Base-by-base conservation (phyloP, 2,888 invertebrate species). In the Thyatira batis region DNA sequence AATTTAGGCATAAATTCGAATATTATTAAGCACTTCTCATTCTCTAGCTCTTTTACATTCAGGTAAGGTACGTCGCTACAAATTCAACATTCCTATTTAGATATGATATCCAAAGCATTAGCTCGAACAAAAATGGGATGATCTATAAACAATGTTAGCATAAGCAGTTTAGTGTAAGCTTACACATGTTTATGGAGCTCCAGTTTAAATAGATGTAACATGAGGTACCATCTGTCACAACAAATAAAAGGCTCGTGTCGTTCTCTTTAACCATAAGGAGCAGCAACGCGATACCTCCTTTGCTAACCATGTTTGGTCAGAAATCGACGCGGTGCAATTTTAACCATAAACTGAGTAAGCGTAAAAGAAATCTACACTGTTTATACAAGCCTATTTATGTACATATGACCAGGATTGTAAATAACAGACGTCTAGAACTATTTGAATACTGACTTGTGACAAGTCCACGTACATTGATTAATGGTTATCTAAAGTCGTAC, bases 241-340 rank as follows among this genome's bases (percentile, higher is more conserved):
- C 52, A 39, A 20, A 59, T 52, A 53, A 58, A 61, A 53, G 63
- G 62, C 63, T 44, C 59, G 59, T 66, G 55, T 67, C 17, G 77
- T 71, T 76, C 78, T 76, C 70, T 71, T 73, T 78, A 60, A 50
- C 82, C 78, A 75, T 82, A 81, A 76, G 74, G 71, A 77, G 73
- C 54, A 56, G 61, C 58, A 48, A 28, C 27, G 17, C 17, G 23
- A 45, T 57, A 58, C 63, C 65, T 62, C 62, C 68, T 61, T 61
- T 59, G 58, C 64, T 49, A 58, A 52, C 77, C 78, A 65, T 78
- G 69, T 82, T 74, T 76, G 79, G 81, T 28, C 54, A 63, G 62
- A 70, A 68, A 72, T 63, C 64, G 57, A 63, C 58, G 56, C 57
- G 33, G 48, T 61, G 58, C 52, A 57, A 53, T 58, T 63, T 63